Evolutionary conservation across 92 coral and sea anemone species (phyloP).

Genomic region (Meandrina meandrites): DNA sequence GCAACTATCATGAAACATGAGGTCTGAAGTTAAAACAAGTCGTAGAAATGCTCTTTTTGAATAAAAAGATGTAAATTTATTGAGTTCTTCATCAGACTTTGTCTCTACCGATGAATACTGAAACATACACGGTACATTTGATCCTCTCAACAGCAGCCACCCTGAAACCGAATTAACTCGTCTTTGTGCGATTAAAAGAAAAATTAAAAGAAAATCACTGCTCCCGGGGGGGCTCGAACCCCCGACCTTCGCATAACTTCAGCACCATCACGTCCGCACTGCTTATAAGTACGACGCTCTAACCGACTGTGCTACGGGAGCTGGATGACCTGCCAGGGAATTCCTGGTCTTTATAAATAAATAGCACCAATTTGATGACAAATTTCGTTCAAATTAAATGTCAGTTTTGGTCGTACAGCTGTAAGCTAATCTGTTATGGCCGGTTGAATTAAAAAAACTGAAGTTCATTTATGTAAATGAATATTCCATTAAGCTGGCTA

Average conservation of each 20-base stretch:
- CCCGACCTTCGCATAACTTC: slow-evolving; percentile 59
- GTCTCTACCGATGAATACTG: not conserved
- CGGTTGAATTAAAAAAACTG: no score
- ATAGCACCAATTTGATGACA: no score
- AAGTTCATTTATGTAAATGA: no score
- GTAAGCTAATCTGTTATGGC: no score
- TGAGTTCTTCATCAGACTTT: not conserved
- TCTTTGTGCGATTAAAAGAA: no score
- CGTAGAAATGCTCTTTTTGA: not conserved
- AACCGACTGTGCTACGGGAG: slow-evolving; percentile 83
- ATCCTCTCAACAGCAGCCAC: not conserved
- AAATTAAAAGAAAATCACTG: no score
- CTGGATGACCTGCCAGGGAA: no score
- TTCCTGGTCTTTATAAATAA: no score
- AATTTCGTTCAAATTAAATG: no score
- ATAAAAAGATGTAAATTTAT: not conserved
- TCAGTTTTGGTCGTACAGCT: no score
- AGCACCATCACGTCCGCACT: slow-evolving; percentile 57
- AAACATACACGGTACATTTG: not conserved
- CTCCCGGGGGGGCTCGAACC: slow-evolving; percentile 41
- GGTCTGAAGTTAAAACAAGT: not conserved
- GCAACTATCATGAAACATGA: not conserved
- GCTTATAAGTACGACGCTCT: slow-evolving; percentile 82
- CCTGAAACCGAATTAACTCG: not conserved
- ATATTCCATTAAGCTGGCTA: no score